Evolutionary conservation across 2,797 vertebrate genomes (phyloP), one percentile per base, ranked within the genome.

Genomic region (Sebastes trivittatus): DNA sequence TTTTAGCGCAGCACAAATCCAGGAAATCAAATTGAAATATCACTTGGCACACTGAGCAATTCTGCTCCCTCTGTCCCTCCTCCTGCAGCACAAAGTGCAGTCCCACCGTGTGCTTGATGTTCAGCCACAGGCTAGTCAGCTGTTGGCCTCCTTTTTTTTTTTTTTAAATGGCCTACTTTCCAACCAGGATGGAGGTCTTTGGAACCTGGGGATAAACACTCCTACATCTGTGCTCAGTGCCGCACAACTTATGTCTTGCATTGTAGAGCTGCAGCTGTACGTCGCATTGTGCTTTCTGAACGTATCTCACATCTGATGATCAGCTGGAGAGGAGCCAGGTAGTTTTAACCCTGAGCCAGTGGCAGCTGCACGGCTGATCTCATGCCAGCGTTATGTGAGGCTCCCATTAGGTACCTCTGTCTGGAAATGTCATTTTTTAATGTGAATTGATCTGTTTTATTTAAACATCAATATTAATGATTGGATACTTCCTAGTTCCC

Each of bases 121-220:
- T 87, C 81, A 89, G 92, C 93, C 92, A 93, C 90, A 86, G 92
- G 89, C 90, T 58, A 88, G 78, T 92, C 92, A 93, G 93, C 93
- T 94, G 93, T 90, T 93, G 88, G 87, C 83, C 82, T 85, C 65
- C 56, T 58, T 59, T 84, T 72, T 27, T 72, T 27, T 71, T 65
- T 87, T 89, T 76, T 88, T 80, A 46, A 75, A 86, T 92, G 91
- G 80, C 91, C 95, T 93, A 93, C 81, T 95, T 94, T 89, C 69
- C 67, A 87, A 65, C 56, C 77, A 87, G 81, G 77, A 85, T 66
- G 80, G 78, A 80, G 77, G 70, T 83, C 77, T 89, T 64, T 78
- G 85, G 65, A 87, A 93, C 91, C 93, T 82, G 77, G 73, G 80
- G 87, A 90, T 78, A 86, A 88, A 87, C 78, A 74, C 82, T 72